These are phyloP conservation scores for Fabriciana adippe DNA, from an alignment of 2,888 invertebrate species.

Conservation along the genomic window DNA sequence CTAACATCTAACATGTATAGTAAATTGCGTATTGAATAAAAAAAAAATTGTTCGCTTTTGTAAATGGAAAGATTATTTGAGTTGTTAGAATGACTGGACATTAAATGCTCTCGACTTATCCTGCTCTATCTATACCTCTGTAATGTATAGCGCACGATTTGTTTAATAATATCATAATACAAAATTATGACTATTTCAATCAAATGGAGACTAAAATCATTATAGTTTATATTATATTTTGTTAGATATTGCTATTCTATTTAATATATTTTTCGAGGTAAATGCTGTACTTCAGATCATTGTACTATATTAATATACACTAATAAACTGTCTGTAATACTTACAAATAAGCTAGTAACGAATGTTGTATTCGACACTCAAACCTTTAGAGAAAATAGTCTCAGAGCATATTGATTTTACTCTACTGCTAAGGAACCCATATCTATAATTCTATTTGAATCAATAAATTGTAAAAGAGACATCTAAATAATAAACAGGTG, in stretches of 20 bases:
- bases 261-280: background rate
- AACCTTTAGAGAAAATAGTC: background rate
- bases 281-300: background rate
- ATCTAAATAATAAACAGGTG: background rate
- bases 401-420: too few relatives aligned
- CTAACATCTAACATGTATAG: background rate
- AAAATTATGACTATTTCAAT: too few relatives aligned
- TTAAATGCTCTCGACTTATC: too few relatives aligned
- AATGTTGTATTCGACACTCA: background rate
- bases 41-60: background rate
- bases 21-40: background rate
- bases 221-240: background rate
- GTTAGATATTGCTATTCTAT: background rate
- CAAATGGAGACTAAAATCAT: too few relatives aligned
- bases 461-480: background rate
- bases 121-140: too few relatives aligned
- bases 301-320: background rate
- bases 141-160: too few relatives aligned
- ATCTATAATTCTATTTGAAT: background rate
- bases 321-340: background rate
- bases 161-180: too few relatives aligned
- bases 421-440: too few relatives aligned
- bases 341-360: slow-evolving; percentile 13
- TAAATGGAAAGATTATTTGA: background rate
- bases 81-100: too few relatives aligned